These are phyloP conservation scores for Tetheella fluctuosa DNA, from an alignment of 2,888 invertebrate species.

Conservation along the genomic window DNA sequence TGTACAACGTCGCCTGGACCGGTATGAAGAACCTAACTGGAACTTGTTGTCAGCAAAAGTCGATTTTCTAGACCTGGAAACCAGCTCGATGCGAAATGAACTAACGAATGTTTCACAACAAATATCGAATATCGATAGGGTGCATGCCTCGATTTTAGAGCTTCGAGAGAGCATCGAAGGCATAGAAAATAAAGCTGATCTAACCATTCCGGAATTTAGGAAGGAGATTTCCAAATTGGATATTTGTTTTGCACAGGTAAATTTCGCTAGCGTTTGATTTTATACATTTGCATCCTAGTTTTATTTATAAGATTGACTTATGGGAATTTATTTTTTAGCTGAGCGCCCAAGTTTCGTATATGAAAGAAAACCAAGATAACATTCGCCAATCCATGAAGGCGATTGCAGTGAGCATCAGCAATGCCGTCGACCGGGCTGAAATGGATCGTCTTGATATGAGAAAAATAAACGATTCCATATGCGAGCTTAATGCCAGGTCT, in stretches of 20 bases:
- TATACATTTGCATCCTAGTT: too few species aligned
- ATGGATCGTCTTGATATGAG: conserved; percentile 78
- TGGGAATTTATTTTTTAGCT: conserved; percentile 60
- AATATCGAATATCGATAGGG: conserved; percentile 87
- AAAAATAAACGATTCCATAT: conserved; percentile 75
- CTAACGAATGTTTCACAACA: conserved; percentile 87
- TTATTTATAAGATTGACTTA: conserved; percentile 8
- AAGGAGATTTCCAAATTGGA: conserved; percentile 93
- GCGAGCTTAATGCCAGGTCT: conserved; percentile 70
- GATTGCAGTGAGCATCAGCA: conserved; percentile 90
- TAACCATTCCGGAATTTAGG: conserved; percentile 89
- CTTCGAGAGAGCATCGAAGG: conserved; percentile 91
- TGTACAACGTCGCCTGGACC: conserved; percentile 78
- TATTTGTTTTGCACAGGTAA: conserved; percentile 87
- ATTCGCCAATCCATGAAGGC: conserved; percentile 90
- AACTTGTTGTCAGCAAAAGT: conserved; percentile 69
- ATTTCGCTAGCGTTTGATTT: conserved; percentile 19
- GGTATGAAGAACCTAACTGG: conserved; percentile 74
- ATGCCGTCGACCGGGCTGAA: conserved; percentile 86
- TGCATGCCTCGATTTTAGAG: conserved; percentile 91
- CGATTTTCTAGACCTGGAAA: conserved; percentile 82
- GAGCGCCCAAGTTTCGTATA: conserved; percentile 88
- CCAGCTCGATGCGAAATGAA: conserved; percentile 81
- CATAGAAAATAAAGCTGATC: conserved; percentile 90
- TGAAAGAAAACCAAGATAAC: conserved; percentile 91